These are phyloP conservation scores for Pseudocheirus occidentalis DNA, from an alignment of 2,797 vertebrate species.

Conservation along the genomic window DNA sequence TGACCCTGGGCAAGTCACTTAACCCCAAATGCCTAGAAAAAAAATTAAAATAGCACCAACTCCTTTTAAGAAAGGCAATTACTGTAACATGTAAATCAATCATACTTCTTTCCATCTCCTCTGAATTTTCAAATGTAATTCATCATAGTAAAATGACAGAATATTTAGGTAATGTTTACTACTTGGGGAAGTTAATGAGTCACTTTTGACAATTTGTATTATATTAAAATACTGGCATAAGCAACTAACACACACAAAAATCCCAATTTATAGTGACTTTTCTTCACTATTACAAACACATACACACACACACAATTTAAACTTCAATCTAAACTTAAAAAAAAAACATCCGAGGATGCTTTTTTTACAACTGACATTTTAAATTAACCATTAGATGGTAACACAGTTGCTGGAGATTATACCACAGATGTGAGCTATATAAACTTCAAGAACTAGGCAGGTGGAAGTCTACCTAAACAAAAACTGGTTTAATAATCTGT, in stretches of 20 bases:
- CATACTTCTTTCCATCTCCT: not conserved
- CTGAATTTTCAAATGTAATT: slow-evolving; percentile 41
- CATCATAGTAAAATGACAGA: slow-evolving; percentile 74
- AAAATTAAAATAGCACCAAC: not conserved
- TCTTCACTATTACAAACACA: not conserved
- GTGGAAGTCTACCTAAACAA: slow-evolving; percentile 14
- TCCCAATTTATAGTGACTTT: not conserved
- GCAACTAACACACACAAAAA: not conserved
- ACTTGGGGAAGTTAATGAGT: slow-evolving; percentile 70
- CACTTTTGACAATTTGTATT: slow-evolving; percentile 66
- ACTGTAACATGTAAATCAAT: not conserved
- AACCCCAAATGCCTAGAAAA: no score
- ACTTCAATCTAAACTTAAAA: slow-evolving; percentile 47
- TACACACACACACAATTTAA: not conserved
- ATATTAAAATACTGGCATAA: not conserved
- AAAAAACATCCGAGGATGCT: slow-evolving; percentile 6
- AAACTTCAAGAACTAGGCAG: slow-evolving; percentile 20
- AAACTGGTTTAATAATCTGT: slow-evolving; percentile 47
- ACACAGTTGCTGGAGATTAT: slow-evolving; percentile 49
- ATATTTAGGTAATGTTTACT: slow-evolving; percentile 68
- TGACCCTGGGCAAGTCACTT: no score
- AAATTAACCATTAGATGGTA: slow-evolving; percentile 64
- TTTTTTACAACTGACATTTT: slow-evolving; percentile 54
- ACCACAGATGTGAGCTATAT: slow-evolving; percentile 28
- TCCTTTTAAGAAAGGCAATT: not conserved